Base-by-base conservation (phyloP, 2,797 vertebrate genomes). In the Emydoidea blandingii region DNA sequence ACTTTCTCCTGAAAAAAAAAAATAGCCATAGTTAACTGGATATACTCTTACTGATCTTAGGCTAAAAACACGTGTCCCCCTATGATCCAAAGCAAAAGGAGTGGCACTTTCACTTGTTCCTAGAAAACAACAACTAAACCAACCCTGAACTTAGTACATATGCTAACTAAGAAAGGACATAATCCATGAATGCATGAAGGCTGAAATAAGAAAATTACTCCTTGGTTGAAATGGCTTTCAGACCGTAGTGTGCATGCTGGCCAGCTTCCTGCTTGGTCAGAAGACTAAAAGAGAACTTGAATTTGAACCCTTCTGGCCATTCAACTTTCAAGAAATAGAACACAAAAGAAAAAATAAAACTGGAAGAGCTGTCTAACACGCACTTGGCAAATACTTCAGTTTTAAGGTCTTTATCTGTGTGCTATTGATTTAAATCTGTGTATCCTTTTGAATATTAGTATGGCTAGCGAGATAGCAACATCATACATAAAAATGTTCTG, bases 401-500 rank as follows among this genome's bases (percentile, higher is more conserved):
- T 96, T 97, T 96, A 97, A 97, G 86, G 95, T 92, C 85, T 95
- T 97, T 93, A 93, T 97, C 91, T 92, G 53, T 95, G 87, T 78
- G 85, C 90, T 95, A 91, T 93, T 97, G 97, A 98, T 98, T 98
- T 96, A 97, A 92, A 83, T 83, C 85, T 97, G 90, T 96, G 95
- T 96, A 96, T 97, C 86, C 96, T 97, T 97, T 90, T 94, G 95
- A 97, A 98, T 98, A 98, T 97, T 96, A 96, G 90, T 97, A 95
- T 95, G 94, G 87, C 95, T 96, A 92, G 96, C 94, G 89, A 97
- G 95, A 98, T 95, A 97, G 97, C 97, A 97, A 95, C 78, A 97
- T 95, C 97, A 95, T 95, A 97, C 92, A 93, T 97, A 95, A 97
- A 97, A 97, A 97, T 80, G 85, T 90, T 93, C 91, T 95, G 97